phyloP scores from a whole-genome alignment of 2,888 invertebrate species.

The Hylaea fasciaria region DNA sequence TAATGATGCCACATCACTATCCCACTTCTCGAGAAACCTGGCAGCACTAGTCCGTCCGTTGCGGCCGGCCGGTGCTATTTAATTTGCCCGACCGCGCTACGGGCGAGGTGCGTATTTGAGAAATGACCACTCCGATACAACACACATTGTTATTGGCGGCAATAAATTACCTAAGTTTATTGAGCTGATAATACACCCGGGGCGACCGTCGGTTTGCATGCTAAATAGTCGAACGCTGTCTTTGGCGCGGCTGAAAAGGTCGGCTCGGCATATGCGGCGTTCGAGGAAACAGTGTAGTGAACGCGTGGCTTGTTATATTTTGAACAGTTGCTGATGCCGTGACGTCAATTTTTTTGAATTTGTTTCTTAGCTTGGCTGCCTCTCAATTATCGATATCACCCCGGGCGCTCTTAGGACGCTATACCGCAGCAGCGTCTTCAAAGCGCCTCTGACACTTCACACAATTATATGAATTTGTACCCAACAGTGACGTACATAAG shows the following conservation, averaged over 20 bases:
- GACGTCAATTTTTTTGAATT: too few relatives aligned
- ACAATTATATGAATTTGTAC: too few relatives aligned
- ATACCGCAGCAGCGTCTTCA: too few relatives aligned
- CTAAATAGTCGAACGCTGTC: constrained; percentile 46
- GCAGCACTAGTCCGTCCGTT: constrained; percentile 21
- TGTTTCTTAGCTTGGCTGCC: too few relatives aligned
- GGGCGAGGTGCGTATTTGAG: constrained; percentile 78
- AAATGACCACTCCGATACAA: constrained; percentile 74
- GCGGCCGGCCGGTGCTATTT: constrained; percentile 48
- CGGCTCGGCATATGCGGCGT: background rate
- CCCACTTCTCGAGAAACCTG: constrained; percentile 1
- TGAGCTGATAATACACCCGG: constrained; percentile 67
- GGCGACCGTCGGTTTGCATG: constrained; percentile 48
- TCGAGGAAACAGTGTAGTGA: too few relatives aligned
- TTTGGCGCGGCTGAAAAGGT: background rate
- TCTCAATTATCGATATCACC: too few relatives aligned
- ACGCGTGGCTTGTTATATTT: too few relatives aligned
- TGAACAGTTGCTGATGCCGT: too few relatives aligned
- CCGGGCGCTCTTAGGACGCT: too few relatives aligned
- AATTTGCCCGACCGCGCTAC: constrained; percentile 54
- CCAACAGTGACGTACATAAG: too few relatives aligned
- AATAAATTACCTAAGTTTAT: constrained; percentile 74
- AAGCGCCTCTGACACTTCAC: too few relatives aligned
- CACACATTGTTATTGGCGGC: constrained; percentile 75
- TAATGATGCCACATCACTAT: background rate